These are phyloP conservation scores for Drosophila subpulchrella DNA, from an alignment of 1,140 invertebrate species.

Conservation along the genomic window DNA sequence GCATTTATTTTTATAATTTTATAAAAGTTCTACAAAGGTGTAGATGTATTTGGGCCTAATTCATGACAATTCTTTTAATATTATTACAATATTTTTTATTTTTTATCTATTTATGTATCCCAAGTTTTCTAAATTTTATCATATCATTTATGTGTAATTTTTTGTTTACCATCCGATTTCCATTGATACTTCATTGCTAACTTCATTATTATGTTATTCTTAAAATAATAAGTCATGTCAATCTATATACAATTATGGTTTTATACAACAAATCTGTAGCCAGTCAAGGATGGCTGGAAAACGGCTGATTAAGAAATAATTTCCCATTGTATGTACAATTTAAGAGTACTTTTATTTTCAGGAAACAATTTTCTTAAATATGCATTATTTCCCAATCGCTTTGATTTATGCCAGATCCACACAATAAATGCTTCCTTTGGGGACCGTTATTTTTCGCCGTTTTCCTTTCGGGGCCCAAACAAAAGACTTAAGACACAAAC, in stretches of 20 bases:
- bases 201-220: too few relatives aligned
- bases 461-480: slow-evolving; percentile 30
- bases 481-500: slow-evolving; percentile 74
- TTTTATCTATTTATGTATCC: not conserved
- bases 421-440: slow-evolving; percentile 22
- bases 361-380: not conserved
- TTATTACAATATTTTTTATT: too few relatives aligned
- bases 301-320: not conserved
- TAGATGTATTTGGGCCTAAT: too few relatives aligned
- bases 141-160: too few relatives aligned
- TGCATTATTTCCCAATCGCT: not conserved
- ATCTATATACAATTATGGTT: too few relatives aligned
- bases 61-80: too few relatives aligned
- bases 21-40: not conserved
- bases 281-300: too few relatives aligned
- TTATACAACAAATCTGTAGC: too few relatives aligned
- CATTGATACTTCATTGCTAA: too few relatives aligned
- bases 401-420: slow-evolving; percentile 18
- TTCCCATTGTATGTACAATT: not conserved
- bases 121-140: not conserved
- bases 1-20: too few relatives aligned
- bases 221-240: too few relatives aligned
- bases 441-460: slow-evolving; percentile 1
- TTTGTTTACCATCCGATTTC: too few relatives aligned
- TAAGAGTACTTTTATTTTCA: not conserved